A percentile compares a stretch with the other conserved stretches of the same genome.
These are phyloP conservation scores for Epizoanthus rinbou DNA, from an alignment of 92 coral and sea anemone species.

Conservation along the genomic window DNA sequence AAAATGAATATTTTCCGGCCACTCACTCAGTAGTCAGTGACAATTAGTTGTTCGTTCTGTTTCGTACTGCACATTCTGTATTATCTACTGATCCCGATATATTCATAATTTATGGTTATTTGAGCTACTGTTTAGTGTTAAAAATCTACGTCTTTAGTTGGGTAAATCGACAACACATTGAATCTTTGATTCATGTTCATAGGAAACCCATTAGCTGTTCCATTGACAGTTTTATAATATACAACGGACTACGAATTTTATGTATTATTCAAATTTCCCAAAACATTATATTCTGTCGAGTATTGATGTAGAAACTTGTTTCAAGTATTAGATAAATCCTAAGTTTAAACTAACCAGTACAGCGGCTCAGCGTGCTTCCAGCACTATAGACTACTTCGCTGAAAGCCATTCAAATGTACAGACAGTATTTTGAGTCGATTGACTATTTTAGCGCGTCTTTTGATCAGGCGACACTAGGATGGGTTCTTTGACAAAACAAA, in stretches of 20 bases:
- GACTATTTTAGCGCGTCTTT: constrained; percentile 9
- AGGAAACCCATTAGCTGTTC: neutral
- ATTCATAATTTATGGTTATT: constrained; percentile 16
- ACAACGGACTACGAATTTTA: neutral
- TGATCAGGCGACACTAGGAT: constrained; percentile 6
- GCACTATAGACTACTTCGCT: neutral
- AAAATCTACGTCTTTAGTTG: neutral
- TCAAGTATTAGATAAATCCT: constrained; percentile 1
- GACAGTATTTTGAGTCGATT: constrained; percentile 4
- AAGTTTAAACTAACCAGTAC: neutral
- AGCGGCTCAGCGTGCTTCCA: neutral
- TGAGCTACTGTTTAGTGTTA: neutral
- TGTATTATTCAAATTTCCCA: constrained; percentile 25
- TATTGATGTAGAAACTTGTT: constrained; percentile 16
- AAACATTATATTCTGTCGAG: neutral
- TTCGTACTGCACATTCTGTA: neutral
- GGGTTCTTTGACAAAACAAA: constrained; percentile 1
- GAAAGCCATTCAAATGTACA: constrained; percentile 22
- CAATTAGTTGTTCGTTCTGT: neutral
- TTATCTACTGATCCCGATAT: neutral
- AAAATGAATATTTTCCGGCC: neutral
- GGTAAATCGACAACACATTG: neutral
- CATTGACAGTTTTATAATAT: neutral
- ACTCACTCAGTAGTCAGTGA: too few species aligned
- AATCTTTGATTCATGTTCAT: neutral